Percentiles rank a stretch among this genome's conserved stretches.
phyloP scores from a whole-genome alignment of 2,113 vertebrate genomes.

The Ptyas mucosa region DNA sequence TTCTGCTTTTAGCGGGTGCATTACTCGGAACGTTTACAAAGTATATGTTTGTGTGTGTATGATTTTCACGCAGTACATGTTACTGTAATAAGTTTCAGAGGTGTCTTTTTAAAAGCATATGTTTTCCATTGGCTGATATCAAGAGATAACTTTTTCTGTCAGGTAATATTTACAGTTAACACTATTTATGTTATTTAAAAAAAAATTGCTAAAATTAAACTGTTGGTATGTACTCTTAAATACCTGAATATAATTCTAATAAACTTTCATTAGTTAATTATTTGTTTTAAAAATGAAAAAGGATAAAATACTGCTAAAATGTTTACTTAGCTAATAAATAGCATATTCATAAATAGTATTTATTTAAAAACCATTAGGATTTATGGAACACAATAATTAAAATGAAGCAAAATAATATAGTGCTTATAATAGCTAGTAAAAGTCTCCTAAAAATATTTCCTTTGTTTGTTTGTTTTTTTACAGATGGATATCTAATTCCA shows the following conservation, averaged over 20 bases:
- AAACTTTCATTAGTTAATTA: background rate
- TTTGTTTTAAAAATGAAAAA: background rate
- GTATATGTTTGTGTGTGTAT: background rate
- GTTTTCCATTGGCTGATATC: background rate
- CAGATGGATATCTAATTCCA: conserved; percentile 48
- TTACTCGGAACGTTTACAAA: no score
- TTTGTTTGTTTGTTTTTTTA: background rate
- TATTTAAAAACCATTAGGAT: background rate
- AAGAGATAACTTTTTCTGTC: background rate
- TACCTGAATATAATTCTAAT: background rate
- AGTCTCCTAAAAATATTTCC: background rate
- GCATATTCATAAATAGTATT: background rate
- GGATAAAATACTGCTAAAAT: background rate
- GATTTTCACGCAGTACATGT: background rate
- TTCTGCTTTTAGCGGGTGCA: no score
- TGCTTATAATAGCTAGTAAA: background rate
- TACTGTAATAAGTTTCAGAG: background rate
- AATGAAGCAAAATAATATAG: background rate
- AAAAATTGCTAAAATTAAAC: background rate
- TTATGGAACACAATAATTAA: background rate
- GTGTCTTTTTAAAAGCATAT: background rate
- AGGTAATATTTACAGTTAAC: background rate
- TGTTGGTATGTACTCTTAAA: background rate
- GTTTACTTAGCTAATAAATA: background rate
- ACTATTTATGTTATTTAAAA: background rate